Percentiles rank a stretch among this genome's conserved stretches.
Evolutionary conservation across 2,888 invertebrate genomes (phyloP).

Genomic region (Adineta ricciae): DNA sequence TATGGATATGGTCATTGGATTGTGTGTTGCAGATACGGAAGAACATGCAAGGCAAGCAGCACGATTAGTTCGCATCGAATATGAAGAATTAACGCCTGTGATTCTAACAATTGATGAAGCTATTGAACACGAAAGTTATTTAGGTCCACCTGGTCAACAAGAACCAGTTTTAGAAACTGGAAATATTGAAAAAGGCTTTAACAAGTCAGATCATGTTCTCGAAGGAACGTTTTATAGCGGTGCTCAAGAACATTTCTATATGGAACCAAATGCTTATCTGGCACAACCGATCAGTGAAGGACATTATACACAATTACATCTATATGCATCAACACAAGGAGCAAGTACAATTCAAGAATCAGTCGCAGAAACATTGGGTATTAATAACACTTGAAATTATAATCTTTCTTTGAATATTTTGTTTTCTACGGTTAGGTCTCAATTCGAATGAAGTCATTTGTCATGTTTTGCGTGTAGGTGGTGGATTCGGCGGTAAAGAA

Average conservation of each 20-base stretch:
- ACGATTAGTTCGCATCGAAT: constrained; percentile 37
- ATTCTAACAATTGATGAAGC: constrained; percentile 40
- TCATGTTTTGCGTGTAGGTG: constrained; percentile 69
- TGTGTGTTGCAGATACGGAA: constrained; percentile 41
- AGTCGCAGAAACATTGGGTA: constrained; percentile 60
- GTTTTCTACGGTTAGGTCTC: constrained; percentile 51
- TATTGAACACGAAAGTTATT: constrained; percentile 37
- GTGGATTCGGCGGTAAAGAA: constrained; percentile 92
- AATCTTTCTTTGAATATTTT: no score
- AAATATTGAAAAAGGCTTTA: constrained; percentile 49
- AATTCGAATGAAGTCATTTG: constrained; percentile 58
- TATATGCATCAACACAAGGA: constrained; percentile 68
- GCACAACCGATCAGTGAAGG: constrained; percentile 57
- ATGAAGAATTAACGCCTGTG: constrained; percentile 36
- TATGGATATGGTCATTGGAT: constrained; percentile 52
- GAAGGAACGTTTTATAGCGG: constrained; percentile 72
- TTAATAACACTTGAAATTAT: no score
- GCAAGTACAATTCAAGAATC: constrained; percentile 55
- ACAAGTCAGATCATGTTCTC: constrained; percentile 62
- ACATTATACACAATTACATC: constrained; percentile 64
- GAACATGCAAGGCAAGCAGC: constrained; percentile 38
- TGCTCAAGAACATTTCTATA: constrained; percentile 90
- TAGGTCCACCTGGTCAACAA: constrained; percentile 6
- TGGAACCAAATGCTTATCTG: constrained; percentile 63
- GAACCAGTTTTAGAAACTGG: not conserved